A percentile compares a stretch with the other conserved stretches of the same genome.
Conservation (phyloP, 2,888 invertebrate genomes). For the Noctua janthe region DNA sequence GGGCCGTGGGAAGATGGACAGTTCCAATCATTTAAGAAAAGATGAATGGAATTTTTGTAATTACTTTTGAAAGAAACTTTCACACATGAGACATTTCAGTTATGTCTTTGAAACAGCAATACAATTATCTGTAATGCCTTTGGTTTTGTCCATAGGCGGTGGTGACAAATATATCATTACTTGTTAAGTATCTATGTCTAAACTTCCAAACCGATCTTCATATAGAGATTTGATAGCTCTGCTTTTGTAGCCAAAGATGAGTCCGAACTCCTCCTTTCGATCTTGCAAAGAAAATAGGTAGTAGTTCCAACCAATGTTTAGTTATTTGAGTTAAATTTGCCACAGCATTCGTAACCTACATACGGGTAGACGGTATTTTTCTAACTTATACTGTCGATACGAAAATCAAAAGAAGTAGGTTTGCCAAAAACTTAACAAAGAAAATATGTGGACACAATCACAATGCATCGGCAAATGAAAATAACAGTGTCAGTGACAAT, state of each 20-base stretch:
- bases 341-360: background rate
- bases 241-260: too few species aligned
- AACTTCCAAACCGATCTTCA: too few species aligned
- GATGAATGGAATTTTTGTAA: background rate
- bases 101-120: background rate
- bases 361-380: background rate
- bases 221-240: too few species aligned
- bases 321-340: background rate
- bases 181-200: too few species aligned
- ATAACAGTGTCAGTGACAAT: too few species aligned
- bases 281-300: too few species aligned
- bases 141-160: too few species aligned
- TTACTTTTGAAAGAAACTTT: background rate
- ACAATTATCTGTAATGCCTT: too few species aligned
- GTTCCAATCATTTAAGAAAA: background rate
- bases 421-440: slow-evolving; percentile 8
- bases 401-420: background rate
- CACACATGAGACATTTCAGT: background rate
- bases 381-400: background rate
- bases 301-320: background rate
- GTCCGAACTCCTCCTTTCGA: too few species aligned
- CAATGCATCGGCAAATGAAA: too few species aligned
- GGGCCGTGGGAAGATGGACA: background rate
- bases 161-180: too few species aligned
- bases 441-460: background rate